A percentile compares a stretch with the other conserved stretches of the same genome.
Conservation (phyloP, 2,888 invertebrate species). For the Philopedon plagiatum region DNA sequence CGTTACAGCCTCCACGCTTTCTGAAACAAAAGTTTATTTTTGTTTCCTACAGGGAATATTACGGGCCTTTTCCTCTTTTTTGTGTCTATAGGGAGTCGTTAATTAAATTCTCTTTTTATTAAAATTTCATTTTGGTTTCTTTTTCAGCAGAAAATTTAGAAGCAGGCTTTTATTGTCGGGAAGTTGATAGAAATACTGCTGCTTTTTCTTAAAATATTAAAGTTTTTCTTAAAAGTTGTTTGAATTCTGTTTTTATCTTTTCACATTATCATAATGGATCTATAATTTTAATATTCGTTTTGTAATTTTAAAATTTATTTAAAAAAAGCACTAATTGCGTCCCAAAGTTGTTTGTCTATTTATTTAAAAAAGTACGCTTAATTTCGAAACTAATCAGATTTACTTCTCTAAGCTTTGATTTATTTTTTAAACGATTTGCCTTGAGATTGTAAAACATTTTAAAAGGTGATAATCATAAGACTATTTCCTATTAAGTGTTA, state of each 20-base stretch:
- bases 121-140: constrained; percentile 11
- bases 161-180: constrained; percentile 3
- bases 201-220: not conserved
- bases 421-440: too few species aligned
- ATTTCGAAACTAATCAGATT: too few species aligned
- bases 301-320: too few species aligned
- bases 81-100: constrained; percentile 12
- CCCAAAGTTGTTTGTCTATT: too few species aligned
- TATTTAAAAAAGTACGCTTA: too few species aligned
- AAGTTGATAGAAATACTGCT: constrained; percentile 8
- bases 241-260: constrained; percentile 1
- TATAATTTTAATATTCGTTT: too few species aligned
- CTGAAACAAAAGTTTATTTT: constrained; percentile 21
- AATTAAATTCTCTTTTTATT: constrained; percentile 21
- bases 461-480: too few species aligned
- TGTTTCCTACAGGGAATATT: constrained; percentile 18
- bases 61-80: constrained; percentile 8
- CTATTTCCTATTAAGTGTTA: too few species aligned
- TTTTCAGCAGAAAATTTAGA: constrained; percentile 9
- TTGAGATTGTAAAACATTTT: too few species aligned
- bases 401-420: too few species aligned
- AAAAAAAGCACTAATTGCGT: too few species aligned
- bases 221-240: constrained; percentile 1
- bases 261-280: not conserved
- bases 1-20: constrained; percentile 12